Evolutionary conservation across 2,888 invertebrate species (phyloP).

Genomic region (Diplolepis rosae): DNA sequence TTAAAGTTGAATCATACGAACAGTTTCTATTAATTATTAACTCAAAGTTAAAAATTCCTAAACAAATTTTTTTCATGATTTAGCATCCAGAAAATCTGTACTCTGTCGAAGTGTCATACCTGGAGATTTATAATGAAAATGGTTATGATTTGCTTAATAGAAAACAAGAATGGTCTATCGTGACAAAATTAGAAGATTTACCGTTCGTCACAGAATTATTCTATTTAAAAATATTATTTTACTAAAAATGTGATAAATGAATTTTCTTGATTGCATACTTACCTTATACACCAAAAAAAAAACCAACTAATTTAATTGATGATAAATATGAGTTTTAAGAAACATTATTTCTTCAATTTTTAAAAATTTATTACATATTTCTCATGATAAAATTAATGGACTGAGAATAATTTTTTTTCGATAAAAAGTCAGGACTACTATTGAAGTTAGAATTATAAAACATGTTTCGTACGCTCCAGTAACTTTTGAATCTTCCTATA

Average conservation of each 20-base stretch:
- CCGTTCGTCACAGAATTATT: constrained; percentile 70
- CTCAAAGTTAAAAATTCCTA: too few relatives aligned
- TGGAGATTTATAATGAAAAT: constrained; percentile 77
- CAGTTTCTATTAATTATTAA: too few relatives aligned
- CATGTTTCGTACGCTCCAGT: not conserved
- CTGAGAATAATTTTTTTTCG: not conserved
- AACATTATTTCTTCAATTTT: not conserved
- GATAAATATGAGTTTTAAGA: not conserved
- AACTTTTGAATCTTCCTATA: constrained; percentile 39
- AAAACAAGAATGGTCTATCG: constrained; percentile 57
- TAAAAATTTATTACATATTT: not conserved
- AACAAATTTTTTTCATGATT: not conserved
- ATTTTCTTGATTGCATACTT: too few relatives aligned
- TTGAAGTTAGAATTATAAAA: not conserved
- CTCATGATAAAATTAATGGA: not conserved
- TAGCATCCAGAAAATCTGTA: constrained; percentile 67
- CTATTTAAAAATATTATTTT: too few relatives aligned
- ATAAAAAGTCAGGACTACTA: not conserved
- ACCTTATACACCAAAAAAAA: too few relatives aligned
- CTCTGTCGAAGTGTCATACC: constrained; percentile 74
- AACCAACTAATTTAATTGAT: too few relatives aligned
- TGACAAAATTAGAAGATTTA: constrained; percentile 72
- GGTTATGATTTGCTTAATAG: constrained; percentile 76
- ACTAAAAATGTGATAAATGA: too few relatives aligned
- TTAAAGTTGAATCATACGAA: too few relatives aligned